Conservation (phyloP, 2,888 invertebrate species). For the Ochropleura leucogaster region DNA sequence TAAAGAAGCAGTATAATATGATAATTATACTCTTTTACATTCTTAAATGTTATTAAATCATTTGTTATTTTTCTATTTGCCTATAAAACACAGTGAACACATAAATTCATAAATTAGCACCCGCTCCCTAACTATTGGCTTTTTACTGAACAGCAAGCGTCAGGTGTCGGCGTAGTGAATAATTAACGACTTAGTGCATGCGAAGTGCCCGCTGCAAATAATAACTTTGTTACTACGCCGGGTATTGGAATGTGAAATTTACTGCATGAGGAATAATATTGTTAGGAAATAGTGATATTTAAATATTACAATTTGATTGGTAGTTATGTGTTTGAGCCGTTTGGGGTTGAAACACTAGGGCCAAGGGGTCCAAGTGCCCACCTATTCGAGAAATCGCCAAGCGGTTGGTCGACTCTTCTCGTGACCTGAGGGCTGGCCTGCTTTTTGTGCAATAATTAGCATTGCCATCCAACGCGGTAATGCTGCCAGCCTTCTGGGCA, state of each 20-base stretch:
- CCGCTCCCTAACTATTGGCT: slow-evolving; percentile 55
- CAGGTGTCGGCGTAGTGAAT: slow-evolving; percentile 70
- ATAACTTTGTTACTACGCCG: slow-evolving; percentile 47
- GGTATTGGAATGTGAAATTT: slow-evolving; percentile 37
- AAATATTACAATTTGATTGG: too few relatives aligned
- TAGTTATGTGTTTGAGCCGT: too few relatives aligned
- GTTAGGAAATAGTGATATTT: not conserved
- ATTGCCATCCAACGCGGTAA: too few relatives aligned
- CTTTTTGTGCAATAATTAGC: too few relatives aligned
- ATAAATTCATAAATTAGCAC: slow-evolving; percentile 51
- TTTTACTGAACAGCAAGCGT: slow-evolving; percentile 59
- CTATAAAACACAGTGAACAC: slow-evolving; percentile 26
- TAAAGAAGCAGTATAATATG: too few relatives aligned
- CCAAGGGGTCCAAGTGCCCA: too few relatives aligned
- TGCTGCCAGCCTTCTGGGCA: too few relatives aligned
- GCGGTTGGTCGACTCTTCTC: too few relatives aligned
- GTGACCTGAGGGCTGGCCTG: too few relatives aligned
- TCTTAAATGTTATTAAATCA: not conserved
- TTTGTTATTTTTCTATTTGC: slow-evolving; percentile 23
- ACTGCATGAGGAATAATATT: not conserved
- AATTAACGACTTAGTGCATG: slow-evolving; percentile 67
- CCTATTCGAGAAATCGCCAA: too few relatives aligned
- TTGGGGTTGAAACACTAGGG: too few relatives aligned
- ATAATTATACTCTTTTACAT: not conserved
- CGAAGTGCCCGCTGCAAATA: slow-evolving; percentile 53